Base-by-base conservation (phyloP, 2,113 vertebrate species). In the Indicator maculatus region DNA sequence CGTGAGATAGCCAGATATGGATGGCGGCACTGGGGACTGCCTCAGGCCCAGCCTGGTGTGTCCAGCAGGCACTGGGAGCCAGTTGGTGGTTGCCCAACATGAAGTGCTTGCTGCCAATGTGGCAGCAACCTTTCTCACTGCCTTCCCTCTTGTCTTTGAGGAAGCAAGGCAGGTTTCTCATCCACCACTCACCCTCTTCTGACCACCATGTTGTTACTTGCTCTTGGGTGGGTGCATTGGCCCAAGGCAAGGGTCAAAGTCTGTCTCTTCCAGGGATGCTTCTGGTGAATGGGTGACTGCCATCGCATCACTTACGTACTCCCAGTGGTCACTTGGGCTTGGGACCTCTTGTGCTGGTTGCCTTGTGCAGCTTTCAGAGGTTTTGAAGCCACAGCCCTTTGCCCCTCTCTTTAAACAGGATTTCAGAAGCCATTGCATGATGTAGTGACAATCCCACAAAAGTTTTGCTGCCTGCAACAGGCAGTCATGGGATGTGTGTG, bases 1-100 rank as follows among this genome's bases (percentile, higher is more conserved):
- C 1, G 0, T 5, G 36, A 82, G 77, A 16, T 36, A 33, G 19
- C 39, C 41, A 86, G 80, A 23, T 18, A n/a, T 0, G 3, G 67
- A 17, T 0, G 6, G 63, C 5, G 10, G 38, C 5, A 6, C 69
- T 66, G 89, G 81, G 73, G 60, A 15, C 3, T 0, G 41, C 44
- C 55, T 41, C 0, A 0, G 66, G 78, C 41, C 38, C 0, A 0
- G 52, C 13, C 1, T 9, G 44, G 45, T 50, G 77, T 39, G 41
- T 59, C 39, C 0, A 0, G 11, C 45, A 41, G 61, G 58, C 0
- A 0, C 38, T 17, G 10, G 59, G 55, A 59, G 61, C 41, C 1
- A 7, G 52, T 61, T 70, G 63, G 56, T 4, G 4, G 53, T n/a
- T 72, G 47, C 72, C 38, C 55, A 19, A 16, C 59, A 19, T 38